Conservation (phyloP, 2,113 vertebrate species). For the Tachycineta bicolor region DNA sequence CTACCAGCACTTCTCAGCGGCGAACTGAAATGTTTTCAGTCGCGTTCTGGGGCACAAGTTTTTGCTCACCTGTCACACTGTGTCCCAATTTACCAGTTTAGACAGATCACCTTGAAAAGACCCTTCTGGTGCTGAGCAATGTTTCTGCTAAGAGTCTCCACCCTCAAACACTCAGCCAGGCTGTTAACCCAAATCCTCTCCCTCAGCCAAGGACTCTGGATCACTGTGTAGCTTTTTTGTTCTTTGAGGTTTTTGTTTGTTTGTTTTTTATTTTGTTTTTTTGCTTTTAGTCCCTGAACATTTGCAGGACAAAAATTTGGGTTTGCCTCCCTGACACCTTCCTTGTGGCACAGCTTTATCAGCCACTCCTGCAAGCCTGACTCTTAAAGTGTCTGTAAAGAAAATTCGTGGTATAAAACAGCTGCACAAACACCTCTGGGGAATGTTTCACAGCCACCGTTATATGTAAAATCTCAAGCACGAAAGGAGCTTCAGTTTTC, state of each 20-base stretch:
- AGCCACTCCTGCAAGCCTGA: background rate
- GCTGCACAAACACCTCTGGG: background rate
- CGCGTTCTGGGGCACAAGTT: background rate
- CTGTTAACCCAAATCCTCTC: background rate
- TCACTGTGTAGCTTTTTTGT: too few species aligned
- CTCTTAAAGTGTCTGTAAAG: background rate
- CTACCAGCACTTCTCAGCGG: background rate
- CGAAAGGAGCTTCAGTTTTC: conserved; percentile 12
- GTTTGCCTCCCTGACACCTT: background rate
- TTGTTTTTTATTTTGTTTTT: background rate
- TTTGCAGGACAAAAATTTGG: background rate
- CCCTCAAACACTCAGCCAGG: background rate
- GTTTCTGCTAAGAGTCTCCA: background rate
- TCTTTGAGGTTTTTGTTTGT: too few species aligned
- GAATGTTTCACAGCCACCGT: background rate
- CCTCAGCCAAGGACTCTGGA: background rate
- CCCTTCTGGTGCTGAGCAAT: background rate
- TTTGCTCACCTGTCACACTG: background rate
- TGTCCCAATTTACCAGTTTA: background rate
- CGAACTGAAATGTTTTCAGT: background rate
- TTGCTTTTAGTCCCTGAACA: background rate
- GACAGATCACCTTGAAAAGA: background rate
- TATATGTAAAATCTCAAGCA: background rate
- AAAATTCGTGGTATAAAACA: background rate
- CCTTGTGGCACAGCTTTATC: background rate